Evolutionary conservation across 2,888 invertebrate species (phyloP).

Genomic region (Pseudeuparius sepicola): DNA sequence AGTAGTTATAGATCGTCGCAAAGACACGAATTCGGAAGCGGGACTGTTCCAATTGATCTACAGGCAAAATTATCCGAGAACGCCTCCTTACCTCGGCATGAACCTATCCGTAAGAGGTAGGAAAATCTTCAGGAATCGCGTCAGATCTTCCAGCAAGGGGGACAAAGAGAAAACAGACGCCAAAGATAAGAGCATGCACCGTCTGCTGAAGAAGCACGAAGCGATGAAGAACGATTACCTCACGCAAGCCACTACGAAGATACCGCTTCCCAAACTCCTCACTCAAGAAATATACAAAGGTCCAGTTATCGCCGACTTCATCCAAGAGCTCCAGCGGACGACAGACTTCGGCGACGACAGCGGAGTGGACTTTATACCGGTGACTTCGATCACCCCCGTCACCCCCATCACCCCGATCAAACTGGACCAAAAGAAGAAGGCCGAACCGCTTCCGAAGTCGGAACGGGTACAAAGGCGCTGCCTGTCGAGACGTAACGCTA

Average conservation of each 20-base stretch:
- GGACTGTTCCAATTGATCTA: conserved; percentile 74
- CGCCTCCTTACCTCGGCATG: conserved; percentile 71
- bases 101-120: conserved; percentile 60
- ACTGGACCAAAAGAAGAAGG: conserved; percentile 20
- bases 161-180: conserved; percentile 36
- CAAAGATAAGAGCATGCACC: too few relatives aligned
- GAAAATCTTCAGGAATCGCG: conserved; percentile 43
- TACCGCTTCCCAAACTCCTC: conserved; percentile 32
- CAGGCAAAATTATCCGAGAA: conserved; percentile 64
- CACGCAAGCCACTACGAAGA: conserved; percentile 20
- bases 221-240: conserved; percentile 22
- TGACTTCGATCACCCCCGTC: conserved; percentile 5
- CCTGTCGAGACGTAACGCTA: conserved; percentile 26
- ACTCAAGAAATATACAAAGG: conserved; percentile 46
- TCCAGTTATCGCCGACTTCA: conserved; percentile 58
- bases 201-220: conserved; percentile 24
- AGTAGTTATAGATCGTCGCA: conserved; percentile 71
- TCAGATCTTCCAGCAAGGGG: conserved; percentile 26
- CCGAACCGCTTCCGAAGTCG: conserved; percentile 22
- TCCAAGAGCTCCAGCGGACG: conserved; percentile 59
- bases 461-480: conserved; percentile 32
- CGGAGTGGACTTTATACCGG: conserved; percentile 26
- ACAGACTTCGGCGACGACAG: too few relatives aligned
- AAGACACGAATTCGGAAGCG: conserved; percentile 63
- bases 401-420: conserved; percentile 14